These are phyloP conservation scores for Drosophila mayri DNA, from an alignment of 1,140 invertebrate species.

Conservation along the genomic window DNA sequence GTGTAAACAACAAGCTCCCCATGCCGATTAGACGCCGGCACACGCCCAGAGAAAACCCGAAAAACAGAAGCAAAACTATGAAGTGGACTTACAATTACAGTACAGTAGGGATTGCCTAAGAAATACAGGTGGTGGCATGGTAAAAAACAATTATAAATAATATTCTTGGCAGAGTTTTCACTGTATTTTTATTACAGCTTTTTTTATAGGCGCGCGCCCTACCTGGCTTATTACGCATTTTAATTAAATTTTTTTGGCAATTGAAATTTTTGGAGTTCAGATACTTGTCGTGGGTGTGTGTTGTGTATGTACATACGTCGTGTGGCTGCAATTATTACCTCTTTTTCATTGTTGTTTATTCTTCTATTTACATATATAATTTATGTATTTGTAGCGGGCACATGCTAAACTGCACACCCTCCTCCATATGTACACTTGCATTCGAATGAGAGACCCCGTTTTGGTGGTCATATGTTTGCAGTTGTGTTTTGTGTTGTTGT, in stretches of 20 bases:
- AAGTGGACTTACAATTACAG: slow-evolving; percentile 43
- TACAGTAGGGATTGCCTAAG: slow-evolving; percentile 1
- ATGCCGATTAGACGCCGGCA: slow-evolving; percentile 46
- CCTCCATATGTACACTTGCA: slow-evolving; percentile 27
- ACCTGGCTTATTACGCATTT: slow-evolving; percentile 42
- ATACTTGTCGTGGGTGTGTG: slow-evolving; percentile 14
- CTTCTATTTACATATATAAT: slow-evolving; percentile 10
- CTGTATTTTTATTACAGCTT: slow-evolving; percentile 1
- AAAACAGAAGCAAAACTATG: slow-evolving; percentile 27
- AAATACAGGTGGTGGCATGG: background rate
- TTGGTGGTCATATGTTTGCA: slow-evolving; percentile 40
- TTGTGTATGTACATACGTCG: slow-evolving; percentile 19
- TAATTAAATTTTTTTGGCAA: slow-evolving; percentile 18
- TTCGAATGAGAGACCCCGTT: slow-evolving; percentile 26
- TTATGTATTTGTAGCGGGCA: slow-evolving; percentile 33
- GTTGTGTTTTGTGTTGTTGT: slow-evolving; percentile 29
- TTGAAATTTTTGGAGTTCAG: slow-evolving; percentile 11
- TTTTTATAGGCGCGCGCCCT: slow-evolving; percentile 4
- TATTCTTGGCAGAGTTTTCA: background rate
- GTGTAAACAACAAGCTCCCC: slow-evolving; percentile 14
- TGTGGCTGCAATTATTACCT: slow-evolving; percentile 29
- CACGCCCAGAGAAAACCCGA: slow-evolving; percentile 20
- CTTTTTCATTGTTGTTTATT: background rate
- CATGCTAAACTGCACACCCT: slow-evolving; percentile 31
- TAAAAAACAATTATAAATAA: background rate